Base-by-base conservation (phyloP, 2,113 vertebrate species). In the Tachuris rubrigastra region DNA sequence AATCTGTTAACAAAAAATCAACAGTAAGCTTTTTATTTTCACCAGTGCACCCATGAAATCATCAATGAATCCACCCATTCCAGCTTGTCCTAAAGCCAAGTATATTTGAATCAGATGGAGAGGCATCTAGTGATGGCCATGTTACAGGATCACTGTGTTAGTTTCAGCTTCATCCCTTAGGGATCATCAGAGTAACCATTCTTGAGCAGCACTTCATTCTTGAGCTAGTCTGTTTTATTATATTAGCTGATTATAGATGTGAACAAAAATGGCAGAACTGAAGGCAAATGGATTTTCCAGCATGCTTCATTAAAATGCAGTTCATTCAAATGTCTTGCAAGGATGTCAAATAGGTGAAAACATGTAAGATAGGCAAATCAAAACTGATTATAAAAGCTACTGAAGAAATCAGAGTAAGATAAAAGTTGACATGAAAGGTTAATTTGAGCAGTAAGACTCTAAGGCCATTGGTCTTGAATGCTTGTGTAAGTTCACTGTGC, bases 341-440 rank as follows among this genome's bases (percentile, higher is more conserved):
- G 35, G 56, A 81, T 90, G 79, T 89, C 80, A 92, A 77, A 83
- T 59, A 90, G 79, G 93, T 95, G 80, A 80, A 87, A 93, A 92
- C 59, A 63, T 56, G 60, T 67, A 83, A 88, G 72, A 92, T n/a
- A 86, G 33, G 39, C 46, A 90, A 93, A 92, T 84, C 88, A 95
- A 92, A 95, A 86, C 30, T 80, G 53, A 90, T 96, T 90, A 80
- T 50, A 92, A 77, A 69, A 93, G 20, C 72, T 86, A 21, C 67
- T 71, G 55, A 73, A 86, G 72, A 88, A 95, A 95, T 88, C 86
- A 53, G 71, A 82, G 23, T 42, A 82, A 85, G 71, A 90, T 73
- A 82, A 65, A 90, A 96, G 37, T 73, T 93, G 63, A 80, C 72
- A 59, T 24, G 72, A 88, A 97, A 96, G 59, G 90, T 93, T 94